These are phyloP conservation scores for Invenusta paracnida DNA, from an alignment of 2,888 invertebrate species.

Conservation along the genomic window DNA sequence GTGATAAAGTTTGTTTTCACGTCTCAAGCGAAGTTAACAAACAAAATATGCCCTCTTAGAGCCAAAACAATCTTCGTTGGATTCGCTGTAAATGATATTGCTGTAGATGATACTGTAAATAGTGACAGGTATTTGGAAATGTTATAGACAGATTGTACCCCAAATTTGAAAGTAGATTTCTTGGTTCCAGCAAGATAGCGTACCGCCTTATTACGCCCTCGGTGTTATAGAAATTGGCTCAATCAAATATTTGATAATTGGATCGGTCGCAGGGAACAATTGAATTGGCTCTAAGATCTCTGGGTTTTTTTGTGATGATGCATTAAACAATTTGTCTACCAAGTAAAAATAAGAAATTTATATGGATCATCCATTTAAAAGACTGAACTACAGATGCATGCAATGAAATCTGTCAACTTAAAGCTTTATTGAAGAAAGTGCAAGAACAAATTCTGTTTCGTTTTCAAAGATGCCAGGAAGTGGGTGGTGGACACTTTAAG, in stretches of 20 bases:
- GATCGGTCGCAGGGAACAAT: background rate
- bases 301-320: background rate
- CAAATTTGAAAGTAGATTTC: background rate
- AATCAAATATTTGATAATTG: background rate
- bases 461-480: background rate
- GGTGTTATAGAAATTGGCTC: background rate
- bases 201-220: background rate
- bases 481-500: background rate
- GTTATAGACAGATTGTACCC: background rate
- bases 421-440: background rate
- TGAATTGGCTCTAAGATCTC: background rate
- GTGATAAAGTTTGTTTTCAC: background rate
- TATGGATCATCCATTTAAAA: background rate
- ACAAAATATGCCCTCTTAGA: background rate
- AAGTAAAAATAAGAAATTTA: background rate
- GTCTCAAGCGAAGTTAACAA: background rate
- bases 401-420: background rate
- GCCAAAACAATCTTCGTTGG: background rate
- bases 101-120: background rate
- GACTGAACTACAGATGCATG: background rate
- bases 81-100: background rate
- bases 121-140: background rate
- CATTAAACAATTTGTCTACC: background rate
- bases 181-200: too few relatives aligned
- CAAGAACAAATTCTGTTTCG: background rate